A percentile compares a stretch with the other conserved stretches of the same genome.
Evolutionary conservation across 2,113 vertebrate species (phyloP).

Genomic region (Lynx canadensis): DNA sequence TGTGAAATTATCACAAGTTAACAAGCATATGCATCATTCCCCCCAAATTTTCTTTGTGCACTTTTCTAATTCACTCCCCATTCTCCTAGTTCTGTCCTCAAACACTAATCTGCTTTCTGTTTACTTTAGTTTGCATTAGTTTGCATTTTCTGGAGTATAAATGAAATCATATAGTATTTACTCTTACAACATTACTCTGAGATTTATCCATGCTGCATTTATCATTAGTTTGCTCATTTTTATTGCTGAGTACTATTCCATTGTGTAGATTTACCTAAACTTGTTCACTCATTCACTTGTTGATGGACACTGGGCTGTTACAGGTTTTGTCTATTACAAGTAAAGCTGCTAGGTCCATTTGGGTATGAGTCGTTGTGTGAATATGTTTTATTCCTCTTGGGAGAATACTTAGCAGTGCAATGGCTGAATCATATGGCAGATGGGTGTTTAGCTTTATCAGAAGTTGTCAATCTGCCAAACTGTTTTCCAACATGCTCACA

Average conservation of each 20-base stretch:
- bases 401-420: background rate
- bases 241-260: background rate
- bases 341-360: background rate
- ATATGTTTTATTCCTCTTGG: background rate
- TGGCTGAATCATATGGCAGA: background rate
- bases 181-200: background rate
- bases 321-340: background rate
- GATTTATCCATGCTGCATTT: background rate
- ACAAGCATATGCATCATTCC: background rate
- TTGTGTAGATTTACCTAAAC: background rate
- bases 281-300: background rate
- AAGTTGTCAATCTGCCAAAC: background rate
- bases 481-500: background rate
- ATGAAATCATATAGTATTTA: background rate
- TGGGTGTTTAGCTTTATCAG: background rate
- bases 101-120: background rate
- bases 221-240: background rate
- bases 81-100: background rate
- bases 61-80: background rate
- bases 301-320: background rate
- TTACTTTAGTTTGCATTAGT: background rate
- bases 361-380: background rate
- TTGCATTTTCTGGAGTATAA: background rate
- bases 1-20: background rate
- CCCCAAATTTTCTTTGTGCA: background rate